These are phyloP conservation scores for Drosophila melanogaster DNA, from an alignment of 1,140 invertebrate species.

Conservation along the genomic window DNA sequence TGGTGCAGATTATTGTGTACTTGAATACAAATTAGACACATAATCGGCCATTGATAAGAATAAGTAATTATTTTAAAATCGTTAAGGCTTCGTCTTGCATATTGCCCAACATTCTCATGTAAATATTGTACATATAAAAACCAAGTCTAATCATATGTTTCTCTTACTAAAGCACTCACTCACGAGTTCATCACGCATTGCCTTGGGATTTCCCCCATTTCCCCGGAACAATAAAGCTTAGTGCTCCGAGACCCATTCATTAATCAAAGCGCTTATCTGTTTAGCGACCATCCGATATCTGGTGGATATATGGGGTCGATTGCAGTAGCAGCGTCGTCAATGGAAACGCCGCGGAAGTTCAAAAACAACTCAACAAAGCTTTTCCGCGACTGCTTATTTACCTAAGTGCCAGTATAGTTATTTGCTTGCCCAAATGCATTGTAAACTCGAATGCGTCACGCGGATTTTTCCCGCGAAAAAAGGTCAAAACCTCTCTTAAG, in stretches of 20 bases:
- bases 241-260: conserved; percentile 6
- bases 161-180: not conserved
- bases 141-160: not conserved
- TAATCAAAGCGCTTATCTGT: conserved; percentile 34
- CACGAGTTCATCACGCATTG: not conserved
- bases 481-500: conserved; percentile 10
- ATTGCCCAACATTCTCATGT: not conserved
- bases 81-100: not conserved
- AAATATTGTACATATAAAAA: not conserved
- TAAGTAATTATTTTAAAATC: not conserved
- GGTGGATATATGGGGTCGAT: conserved; percentile 25
- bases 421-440: conserved; percentile 25
- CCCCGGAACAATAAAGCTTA: conserved; percentile 26
- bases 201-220: conserved; percentile 9
- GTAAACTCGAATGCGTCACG: conserved; percentile 14
- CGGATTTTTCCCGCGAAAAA: conserved; percentile 24
- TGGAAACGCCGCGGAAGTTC: conserved; percentile 40
- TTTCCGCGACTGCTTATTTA: conserved; percentile 20
- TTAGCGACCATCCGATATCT: conserved; percentile 16
- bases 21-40: conserved; percentile 1
- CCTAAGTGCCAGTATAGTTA: conserved; percentile 34
- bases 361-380: conserved; percentile 55
- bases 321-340: conserved; percentile 52
- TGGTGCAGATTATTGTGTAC: not conserved
- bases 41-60: not conserved